Conservation (phyloP, 2,888 invertebrate genomes). For the Agrotis segetum region DNA sequence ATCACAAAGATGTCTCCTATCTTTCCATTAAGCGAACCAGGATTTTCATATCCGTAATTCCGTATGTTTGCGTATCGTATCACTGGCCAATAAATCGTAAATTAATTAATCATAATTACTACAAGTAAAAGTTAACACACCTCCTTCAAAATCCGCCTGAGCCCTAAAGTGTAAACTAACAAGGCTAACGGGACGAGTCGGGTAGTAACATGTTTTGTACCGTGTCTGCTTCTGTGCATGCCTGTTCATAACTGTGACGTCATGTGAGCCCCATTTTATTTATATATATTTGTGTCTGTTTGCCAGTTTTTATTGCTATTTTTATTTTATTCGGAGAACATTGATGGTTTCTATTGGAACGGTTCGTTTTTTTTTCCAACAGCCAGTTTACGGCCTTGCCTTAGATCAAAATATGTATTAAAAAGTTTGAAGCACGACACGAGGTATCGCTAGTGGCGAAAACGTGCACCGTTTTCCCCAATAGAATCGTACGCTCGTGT, state of each 20-base stretch:
- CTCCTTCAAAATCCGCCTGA: conserved; percentile 44
- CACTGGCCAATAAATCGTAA: no score
- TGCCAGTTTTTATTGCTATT: conserved; percentile 14
- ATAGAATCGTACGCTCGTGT: no score
- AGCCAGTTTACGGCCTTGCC: no score
- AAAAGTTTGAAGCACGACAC: no score
- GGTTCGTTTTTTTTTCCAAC: no score
- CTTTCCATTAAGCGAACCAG: no score
- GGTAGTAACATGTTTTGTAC: conserved; percentile 72
- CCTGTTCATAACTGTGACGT: conserved; percentile 75
- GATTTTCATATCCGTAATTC: no score
- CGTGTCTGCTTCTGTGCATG: conserved; percentile 86
- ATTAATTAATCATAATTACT: background rate
- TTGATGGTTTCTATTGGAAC: background rate
- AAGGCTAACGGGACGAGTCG: conserved; percentile 72
- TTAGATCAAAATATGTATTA: no score
- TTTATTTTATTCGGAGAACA: background rate
- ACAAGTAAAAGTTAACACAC: conserved; percentile 18
- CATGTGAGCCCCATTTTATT: conserved; percentile 39
- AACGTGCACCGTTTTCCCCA: no score
- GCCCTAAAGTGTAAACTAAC: conserved; percentile 70
- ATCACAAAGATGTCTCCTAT: no score
- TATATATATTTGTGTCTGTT: conserved; percentile 44
- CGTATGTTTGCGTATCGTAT: no score
- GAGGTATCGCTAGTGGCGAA: no score